Percentiles rank a stretch among this genome's conserved stretches.
phyloP scores from a whole-genome alignment of 2,113 vertebrate genomes.

The Erinaceus europaeus region DNA sequence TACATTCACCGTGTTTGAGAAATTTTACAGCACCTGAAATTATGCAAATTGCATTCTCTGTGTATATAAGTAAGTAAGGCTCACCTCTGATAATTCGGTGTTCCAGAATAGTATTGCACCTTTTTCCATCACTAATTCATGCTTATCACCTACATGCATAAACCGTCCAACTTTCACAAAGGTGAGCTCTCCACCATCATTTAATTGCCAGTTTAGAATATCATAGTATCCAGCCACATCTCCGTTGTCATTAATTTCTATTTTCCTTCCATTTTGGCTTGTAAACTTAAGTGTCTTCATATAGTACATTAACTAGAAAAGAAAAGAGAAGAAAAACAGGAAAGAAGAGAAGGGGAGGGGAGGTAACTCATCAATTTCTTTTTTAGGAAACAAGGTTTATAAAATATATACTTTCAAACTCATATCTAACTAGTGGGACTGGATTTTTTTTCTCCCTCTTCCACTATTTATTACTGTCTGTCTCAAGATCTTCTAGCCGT shows the following conservation, averaged over 20 bases:
- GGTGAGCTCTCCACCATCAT: conserved; percentile 73
- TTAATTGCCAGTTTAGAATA: conserved; percentile 87
- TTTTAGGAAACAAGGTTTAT: background rate
- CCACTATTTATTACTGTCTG: background rate
- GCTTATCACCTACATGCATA: conserved; percentile 58
- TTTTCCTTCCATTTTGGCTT: conserved; percentile 79
- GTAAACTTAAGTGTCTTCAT: conserved; percentile 84
- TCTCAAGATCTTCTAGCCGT: background rate
- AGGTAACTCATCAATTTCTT: background rate
- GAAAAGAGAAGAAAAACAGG: too few species aligned
- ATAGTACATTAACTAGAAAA: conserved; percentile 87
- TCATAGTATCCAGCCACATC: conserved; percentile 85
- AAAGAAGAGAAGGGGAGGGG: background rate
- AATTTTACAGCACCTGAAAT: background rate
- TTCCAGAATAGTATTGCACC: conserved; percentile 86
- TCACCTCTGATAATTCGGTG: conserved; percentile 79
- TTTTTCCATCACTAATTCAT: conserved; percentile 76
- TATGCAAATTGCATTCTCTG: background rate
- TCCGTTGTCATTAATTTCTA: conserved; percentile 78
- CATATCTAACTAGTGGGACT: background rate
- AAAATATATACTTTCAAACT: background rate
- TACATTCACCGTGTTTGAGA: too few species aligned
- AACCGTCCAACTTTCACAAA: conserved; percentile 84
- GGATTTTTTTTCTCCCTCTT: background rate
- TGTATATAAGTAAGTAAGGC: too few species aligned